Percentiles rank a stretch among this genome's conserved stretches.
Evolutionary conservation across 2,113 vertebrate genomes (phyloP).

Genomic region (Prolemur simus): DNA sequence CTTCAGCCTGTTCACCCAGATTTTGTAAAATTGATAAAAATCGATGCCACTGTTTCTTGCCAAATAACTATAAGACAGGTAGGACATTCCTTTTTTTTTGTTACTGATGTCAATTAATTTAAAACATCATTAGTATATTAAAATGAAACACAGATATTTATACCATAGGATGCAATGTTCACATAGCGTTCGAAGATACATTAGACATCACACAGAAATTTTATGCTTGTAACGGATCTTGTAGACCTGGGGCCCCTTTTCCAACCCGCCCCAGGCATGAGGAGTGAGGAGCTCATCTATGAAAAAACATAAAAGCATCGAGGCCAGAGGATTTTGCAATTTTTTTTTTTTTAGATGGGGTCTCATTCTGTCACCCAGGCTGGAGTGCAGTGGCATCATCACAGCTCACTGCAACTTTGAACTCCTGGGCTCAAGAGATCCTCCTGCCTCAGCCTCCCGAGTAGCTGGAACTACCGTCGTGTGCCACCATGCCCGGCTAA

Average conservation of each 20-base stretch:
- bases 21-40: not conserved
- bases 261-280: accelerated
- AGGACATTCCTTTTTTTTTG: not conserved
- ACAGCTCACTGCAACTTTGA: too few species aligned
- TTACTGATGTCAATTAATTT: not conserved
- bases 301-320: not conserved
- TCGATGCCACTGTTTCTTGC: not conserved
- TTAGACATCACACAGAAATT: not conserved
- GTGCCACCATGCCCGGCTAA: too few species aligned
- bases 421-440: too few species aligned
- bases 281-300: too few species aligned
- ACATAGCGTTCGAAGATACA: accelerated
- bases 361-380: too few species aligned
- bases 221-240: accelerated
- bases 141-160: not conserved
- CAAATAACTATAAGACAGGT: not conserved
- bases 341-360: accelerated
- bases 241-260: accelerated
- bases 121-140: not conserved
- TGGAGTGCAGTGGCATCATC: too few species aligned
- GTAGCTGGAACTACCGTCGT: too few species aligned
- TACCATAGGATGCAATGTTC: not conserved
- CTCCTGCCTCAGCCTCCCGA: too few species aligned
- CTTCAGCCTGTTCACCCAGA: not conserved
- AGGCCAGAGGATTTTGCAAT: not conserved